phyloP scores from a whole-genome alignment of 2,113 vertebrate genomes.

The Chunga burmeisteri region DNA sequence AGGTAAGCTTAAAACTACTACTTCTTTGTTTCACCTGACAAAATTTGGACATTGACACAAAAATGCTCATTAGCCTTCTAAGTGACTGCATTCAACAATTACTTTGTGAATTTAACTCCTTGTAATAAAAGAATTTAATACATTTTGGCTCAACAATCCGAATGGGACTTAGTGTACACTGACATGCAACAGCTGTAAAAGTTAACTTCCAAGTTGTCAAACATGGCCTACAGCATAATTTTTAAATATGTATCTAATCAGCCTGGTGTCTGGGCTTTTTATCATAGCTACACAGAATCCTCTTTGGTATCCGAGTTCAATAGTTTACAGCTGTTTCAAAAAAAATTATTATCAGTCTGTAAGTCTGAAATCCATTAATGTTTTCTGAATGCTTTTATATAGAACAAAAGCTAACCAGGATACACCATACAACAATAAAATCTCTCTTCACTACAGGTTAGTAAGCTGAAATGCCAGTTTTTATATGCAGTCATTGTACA shows the following conservation, averaged over 20 bases:
- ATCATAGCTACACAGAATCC: neutral
- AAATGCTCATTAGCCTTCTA: neutral
- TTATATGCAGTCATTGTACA: neutral
- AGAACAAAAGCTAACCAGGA: neutral
- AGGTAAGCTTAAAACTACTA: slow-evolving; percentile 43
- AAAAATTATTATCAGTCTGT: neutral
- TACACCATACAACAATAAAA: neutral
- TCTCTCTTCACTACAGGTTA: neutral
- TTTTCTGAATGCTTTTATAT: neutral
- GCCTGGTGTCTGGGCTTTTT: neutral
- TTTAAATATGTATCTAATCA: neutral
- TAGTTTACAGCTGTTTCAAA: neutral
- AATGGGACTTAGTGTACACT: neutral
- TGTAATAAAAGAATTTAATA: neutral
- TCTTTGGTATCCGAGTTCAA: neutral
- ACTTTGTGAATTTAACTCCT: neutral
- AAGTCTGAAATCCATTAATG: neutral
- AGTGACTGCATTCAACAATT: neutral
- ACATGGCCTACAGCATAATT: neutral
- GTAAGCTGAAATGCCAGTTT: neutral
- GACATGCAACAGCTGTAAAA: neutral
- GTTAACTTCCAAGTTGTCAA: neutral
- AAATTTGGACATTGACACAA: neutral
- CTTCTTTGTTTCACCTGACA: neutral
- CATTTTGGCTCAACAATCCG: neutral